phyloP scores from a whole-genome alignment of 2,797 vertebrate genomes.

The Choloepus didactylus region DNA sequence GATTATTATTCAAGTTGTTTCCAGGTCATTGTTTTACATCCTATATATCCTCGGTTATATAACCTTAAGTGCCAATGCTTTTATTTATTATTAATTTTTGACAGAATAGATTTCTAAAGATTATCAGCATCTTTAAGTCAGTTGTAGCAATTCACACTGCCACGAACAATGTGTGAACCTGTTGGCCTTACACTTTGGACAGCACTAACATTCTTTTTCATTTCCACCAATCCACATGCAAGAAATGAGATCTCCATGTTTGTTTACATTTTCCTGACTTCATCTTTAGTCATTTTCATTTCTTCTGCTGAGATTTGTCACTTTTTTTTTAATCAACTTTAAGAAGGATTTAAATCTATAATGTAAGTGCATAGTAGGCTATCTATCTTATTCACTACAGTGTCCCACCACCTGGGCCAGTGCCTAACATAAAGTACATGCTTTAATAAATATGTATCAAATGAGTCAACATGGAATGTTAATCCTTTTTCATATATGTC shows the following conservation, averaged over 20 bases:
- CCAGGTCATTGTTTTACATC: neutral
- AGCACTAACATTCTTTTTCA: neutral
- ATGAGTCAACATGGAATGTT: neutral
- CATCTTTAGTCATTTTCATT: neutral
- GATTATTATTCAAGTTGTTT: neutral
- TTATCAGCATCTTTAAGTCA: conserved; percentile 3
- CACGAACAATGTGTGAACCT: neutral
- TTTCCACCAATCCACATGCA: neutral
- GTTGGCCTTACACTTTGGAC: neutral
- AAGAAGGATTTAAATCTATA: neutral
- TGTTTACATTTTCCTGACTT: neutral
- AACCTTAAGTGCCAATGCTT: neutral
- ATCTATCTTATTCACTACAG: neutral
- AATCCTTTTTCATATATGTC: conserved; percentile 13
- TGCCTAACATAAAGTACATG: neutral
- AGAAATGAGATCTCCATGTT: neutral
- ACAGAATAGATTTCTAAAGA: conserved; percentile 18
- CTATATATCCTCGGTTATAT: neutral
- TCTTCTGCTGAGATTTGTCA: neutral
- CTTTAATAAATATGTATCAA: neutral
- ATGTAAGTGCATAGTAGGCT: neutral
- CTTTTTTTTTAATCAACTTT: neutral
- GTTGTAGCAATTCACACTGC: neutral
- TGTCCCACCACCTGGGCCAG: neutral
- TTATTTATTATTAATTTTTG: neutral